Evolutionary conservation across 2,888 invertebrate genomes (phyloP).

Genomic region (Calameuta pallipes): DNA sequence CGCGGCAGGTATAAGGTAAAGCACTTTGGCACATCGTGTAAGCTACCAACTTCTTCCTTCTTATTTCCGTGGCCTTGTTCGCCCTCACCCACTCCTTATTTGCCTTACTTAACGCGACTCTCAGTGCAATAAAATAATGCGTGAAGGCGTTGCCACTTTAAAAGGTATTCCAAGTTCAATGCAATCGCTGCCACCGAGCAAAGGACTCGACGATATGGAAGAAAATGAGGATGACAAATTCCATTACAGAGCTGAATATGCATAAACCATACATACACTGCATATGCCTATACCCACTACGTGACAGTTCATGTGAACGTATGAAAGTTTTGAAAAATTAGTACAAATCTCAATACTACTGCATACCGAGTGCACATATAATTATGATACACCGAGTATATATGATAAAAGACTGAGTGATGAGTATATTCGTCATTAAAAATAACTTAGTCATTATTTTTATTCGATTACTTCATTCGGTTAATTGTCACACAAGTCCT

Average conservation of each 20-base stretch:
- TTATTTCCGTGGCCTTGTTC: conserved; percentile 23
- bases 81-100: conserved; percentile 36
- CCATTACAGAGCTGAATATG: not conserved
- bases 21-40: conserved; percentile 45
- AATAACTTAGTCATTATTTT: not conserved
- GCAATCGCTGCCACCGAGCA: not conserved
- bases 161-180: conserved; percentile 45
- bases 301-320: too few relatives aligned
- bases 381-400: not conserved
- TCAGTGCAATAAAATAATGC: conserved; percentile 45
- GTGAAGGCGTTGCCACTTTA: conserved; percentile 34
- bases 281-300: not conserved
- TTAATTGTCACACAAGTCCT: not conserved
- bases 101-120: conserved; percentile 46
- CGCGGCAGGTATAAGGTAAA: conserved; percentile 49
- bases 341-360: too few relatives aligned
- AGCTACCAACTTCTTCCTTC: conserved; percentile 30
- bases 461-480: not conserved
- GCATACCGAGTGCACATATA: too few relatives aligned
- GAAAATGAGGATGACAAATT: not conserved
- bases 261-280: not conserved
- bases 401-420: not conserved
- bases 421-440: not conserved
- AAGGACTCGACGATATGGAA: not conserved
- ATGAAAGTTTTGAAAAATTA: too few relatives aligned